These are phyloP conservation scores for Caradrina clavipalpis DNA, from an alignment of 2,888 invertebrate species.

Conservation along the genomic window DNA sequence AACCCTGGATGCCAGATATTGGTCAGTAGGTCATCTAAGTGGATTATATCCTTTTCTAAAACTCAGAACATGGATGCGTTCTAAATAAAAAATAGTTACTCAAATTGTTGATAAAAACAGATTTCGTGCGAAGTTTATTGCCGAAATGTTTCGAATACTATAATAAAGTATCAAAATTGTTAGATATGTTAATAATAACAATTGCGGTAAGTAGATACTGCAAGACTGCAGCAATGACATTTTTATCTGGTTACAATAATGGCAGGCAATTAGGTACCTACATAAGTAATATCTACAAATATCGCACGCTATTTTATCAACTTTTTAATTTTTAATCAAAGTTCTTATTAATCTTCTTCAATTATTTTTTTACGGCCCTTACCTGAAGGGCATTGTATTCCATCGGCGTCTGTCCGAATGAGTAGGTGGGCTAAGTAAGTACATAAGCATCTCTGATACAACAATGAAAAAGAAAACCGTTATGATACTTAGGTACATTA, in stretches of 20 bases:
- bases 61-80: background rate
- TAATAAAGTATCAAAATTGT: too few species aligned
- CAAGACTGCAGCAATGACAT: background rate
- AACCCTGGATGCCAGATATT: too few species aligned
- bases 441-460: constrained; percentile 53
- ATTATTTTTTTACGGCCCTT: background rate
- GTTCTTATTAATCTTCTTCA: background rate
- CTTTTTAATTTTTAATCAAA: constrained; percentile 22
- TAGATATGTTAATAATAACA: too few species aligned
- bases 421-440: constrained; percentile 11
- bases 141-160: background rate
- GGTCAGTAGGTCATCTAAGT: too few species aligned
- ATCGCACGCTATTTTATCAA: background rate
- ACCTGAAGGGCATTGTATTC: constrained; percentile 7
- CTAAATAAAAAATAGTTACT: background rate
- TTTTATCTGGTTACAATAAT: background rate
- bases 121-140: background rate
- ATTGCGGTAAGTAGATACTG: background rate
- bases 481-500: constrained; percentile 39
- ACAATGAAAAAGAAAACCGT: constrained; percentile 66
- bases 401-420: constrained; percentile 36
- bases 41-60: too few species aligned
- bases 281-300: background rate
- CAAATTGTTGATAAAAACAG: background rate
- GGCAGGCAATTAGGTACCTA: background rate